A percentile compares a stretch with the other conserved stretches of the same genome.
Evolutionary conservation across 2,797 vertebrate genomes (phyloP).

Genomic region (Poecile montanus): DNA sequence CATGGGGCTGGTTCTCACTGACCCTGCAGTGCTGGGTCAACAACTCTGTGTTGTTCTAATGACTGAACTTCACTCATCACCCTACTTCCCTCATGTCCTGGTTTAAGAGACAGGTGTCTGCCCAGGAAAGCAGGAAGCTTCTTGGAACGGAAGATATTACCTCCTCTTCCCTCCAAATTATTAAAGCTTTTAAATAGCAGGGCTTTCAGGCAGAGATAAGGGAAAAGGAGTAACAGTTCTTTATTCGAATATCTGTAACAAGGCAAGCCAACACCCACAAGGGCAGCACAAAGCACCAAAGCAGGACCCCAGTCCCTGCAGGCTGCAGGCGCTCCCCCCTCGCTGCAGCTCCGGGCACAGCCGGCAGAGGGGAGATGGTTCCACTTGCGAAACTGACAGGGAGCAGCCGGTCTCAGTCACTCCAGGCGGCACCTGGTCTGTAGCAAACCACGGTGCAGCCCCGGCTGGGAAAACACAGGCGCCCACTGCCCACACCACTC

Average conservation of each 20-base stretch:
- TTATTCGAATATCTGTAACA: too few species aligned
- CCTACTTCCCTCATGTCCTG: background rate
- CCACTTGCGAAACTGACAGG: background rate
- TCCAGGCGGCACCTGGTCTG: accelerated
- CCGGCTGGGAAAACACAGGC: background rate
- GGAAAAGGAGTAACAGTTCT: background rate
- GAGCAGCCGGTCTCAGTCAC: background rate
- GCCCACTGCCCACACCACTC: background rate
- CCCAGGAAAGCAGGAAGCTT: background rate
- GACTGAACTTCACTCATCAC: background rate
- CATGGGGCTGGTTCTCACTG: background rate
- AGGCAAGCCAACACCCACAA: background rate
- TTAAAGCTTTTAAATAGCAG: too few species aligned
- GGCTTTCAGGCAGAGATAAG: background rate
- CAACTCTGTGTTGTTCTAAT: background rate
- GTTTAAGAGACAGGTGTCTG: background rate
- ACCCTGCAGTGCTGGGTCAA: background rate
- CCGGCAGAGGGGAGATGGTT: background rate
- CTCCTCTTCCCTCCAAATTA: background rate
- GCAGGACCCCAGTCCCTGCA: too few species aligned
- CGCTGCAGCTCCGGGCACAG: accelerated
- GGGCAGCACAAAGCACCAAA: too few species aligned
- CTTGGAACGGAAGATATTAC: background rate
- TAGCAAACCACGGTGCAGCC: background rate
- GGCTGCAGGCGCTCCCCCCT: background rate